These are phyloP conservation scores for Lasaia peninsularis DNA, from an alignment of 1,140 invertebrate genomes.

Conservation along the genomic window DNA sequence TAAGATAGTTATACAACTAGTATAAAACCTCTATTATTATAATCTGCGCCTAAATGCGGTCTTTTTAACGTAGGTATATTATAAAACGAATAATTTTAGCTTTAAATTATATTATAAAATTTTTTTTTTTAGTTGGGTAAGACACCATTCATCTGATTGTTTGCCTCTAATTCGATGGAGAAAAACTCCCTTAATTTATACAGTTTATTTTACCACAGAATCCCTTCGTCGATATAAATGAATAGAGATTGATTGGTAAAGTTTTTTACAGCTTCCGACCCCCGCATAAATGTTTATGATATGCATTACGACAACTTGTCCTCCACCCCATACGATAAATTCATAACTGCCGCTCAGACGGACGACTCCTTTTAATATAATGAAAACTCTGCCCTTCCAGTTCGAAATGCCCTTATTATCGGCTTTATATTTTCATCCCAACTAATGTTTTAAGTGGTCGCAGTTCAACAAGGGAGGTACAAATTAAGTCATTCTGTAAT, in stretches of 20 bases:
- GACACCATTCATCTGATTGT: no score
- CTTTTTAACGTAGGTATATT: no score
- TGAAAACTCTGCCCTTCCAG: not conserved
- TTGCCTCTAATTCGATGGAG: no score
- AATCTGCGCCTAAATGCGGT: no score
- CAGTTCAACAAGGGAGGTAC: no score
- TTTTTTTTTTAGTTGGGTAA: no score
- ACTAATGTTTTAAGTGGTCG: not conserved
- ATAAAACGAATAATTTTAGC: no score
- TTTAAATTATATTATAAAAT: no score
- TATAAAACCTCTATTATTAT: no score
- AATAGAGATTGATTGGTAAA: slow-evolving; percentile 8
- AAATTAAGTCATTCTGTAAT: no score
- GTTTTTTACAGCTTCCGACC: slow-evolving; percentile 11
- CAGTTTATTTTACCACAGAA: not conserved
- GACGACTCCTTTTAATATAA: slow-evolving; percentile 5
- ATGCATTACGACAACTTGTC: slow-evolving; percentile 3
- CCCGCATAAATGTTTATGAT: slow-evolving; percentile 8
- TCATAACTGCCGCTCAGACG: not conserved
- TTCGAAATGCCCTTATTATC: not conserved
- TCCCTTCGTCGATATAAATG: not conserved
- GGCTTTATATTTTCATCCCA: not conserved
- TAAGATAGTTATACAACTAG: no score
- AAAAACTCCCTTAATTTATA: no score
- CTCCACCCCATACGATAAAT: not conserved